Conservation (phyloP, 2,888 invertebrate genomes). For the Drosophila cognata region DNA sequence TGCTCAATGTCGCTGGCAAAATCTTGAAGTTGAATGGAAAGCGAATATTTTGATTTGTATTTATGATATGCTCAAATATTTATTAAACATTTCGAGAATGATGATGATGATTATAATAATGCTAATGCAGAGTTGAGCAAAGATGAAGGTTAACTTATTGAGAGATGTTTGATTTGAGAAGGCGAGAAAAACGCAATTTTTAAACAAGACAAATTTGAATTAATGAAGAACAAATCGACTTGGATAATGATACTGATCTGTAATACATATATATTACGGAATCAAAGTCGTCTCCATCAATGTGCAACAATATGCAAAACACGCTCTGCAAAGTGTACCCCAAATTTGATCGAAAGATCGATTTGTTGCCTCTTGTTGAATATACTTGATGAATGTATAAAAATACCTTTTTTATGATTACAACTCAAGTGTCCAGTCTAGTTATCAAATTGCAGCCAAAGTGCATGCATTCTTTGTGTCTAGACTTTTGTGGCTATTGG, state of each 20-base stretch:
- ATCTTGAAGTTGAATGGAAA: background rate
- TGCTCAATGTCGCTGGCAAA: background rate
- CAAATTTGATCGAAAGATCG: background rate
- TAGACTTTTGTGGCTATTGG: background rate
- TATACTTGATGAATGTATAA: background rate
- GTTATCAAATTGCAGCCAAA: slow-evolving; percentile 15
- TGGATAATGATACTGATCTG: background rate
- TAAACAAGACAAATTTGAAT: background rate
- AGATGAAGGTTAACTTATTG: background rate
- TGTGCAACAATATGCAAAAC: background rate
- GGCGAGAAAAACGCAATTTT: background rate
- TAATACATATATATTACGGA: background rate
- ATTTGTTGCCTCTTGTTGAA: background rate
- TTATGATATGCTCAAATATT: slow-evolving; percentile 3
- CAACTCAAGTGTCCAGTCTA: background rate
- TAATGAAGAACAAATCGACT: background rate
- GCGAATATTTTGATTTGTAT: background rate
- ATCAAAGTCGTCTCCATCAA: background rate
- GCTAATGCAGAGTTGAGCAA: background rate
- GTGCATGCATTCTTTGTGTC: background rate
- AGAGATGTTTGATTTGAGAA: background rate
- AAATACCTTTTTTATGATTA: background rate
- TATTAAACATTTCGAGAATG: background rate
- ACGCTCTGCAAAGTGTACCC: background rate
- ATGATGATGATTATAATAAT: background rate